Evolutionary conservation across 2,113 vertebrate genomes (phyloP), one percentile per base, ranked within the genome.

Genomic region (Climacteris rufus): DNA sequence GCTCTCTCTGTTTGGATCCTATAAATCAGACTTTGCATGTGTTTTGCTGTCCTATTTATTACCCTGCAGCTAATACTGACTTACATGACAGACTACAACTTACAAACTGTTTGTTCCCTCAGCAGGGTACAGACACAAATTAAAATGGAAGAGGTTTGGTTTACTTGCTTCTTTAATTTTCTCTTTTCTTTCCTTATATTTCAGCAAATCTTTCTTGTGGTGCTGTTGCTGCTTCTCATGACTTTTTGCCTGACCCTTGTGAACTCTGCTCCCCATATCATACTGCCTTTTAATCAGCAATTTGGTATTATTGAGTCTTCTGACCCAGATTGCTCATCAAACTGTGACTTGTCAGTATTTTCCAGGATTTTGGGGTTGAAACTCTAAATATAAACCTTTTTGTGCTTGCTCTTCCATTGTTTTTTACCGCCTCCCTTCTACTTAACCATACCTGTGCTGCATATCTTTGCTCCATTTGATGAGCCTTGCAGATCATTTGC

Each of bases 51-150:
- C 95, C 94, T 94, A 33, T 94, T 94, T 69, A 40, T 50, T 47
- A 28, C 81, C 90, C 63, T 90, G 93, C 50, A 90, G 91, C 92
- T 63, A 47, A 60, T 12, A 28, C 56, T 54, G 93, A 92, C 85
- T 80, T 91, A 65, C 84, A 60, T 60, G 76, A 83, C 75, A 83
- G 88, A 31, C 59, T 92, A 91, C 88, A 65, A 63, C 60, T 81
- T 63, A 80, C 31, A 79, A 56, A 87, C 71, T 88, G 75, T 95
- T 93, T 97, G 97, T 96, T 97, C 80, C 88, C 97, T 56, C 97
- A 97, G 97, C 97, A 88, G 93, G 97, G 88, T 56, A 76, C 77
- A 83, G 86, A 93, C 83, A 87, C 96, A 96, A 93, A 91, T 96
- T 92, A 89, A 84, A 95, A 96, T 97, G 83, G 95, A 97, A 93